phyloP scores from a whole-genome alignment of 92 coral and sea anemone genomes.

The Bergia puertoricense region DNA sequence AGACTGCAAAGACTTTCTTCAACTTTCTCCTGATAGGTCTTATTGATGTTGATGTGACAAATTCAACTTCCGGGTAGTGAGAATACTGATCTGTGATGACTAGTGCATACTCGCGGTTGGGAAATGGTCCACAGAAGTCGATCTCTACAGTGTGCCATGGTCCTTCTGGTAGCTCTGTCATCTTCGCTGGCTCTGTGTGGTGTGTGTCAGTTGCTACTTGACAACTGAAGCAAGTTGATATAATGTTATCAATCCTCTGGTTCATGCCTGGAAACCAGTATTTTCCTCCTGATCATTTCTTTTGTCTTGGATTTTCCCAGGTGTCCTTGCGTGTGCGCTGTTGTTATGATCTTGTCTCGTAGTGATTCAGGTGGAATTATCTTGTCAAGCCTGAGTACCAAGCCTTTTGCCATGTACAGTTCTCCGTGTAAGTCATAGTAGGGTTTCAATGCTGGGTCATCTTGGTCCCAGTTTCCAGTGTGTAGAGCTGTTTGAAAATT shows the following conservation, averaged over 20 bases:
- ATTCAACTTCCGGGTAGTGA: constrained; percentile 59
- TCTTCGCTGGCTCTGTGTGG: constrained; percentile 54
- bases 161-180: constrained; percentile 45
- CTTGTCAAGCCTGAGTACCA: constrained; percentile 54
- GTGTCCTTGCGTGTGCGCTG: constrained; percentile 56
- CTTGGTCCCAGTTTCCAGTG: constrained; percentile 51
- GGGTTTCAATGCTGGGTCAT: constrained; percentile 45
- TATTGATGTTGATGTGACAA: constrained; percentile 41
- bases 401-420: constrained; percentile 52
- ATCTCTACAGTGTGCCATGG: constrained; percentile 42
- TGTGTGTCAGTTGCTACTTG: constrained; percentile 39
- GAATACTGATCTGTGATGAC: constrained; percentile 51
- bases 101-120: constrained; percentile 38
- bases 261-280: constrained; percentile 66
- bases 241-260: constrained; percentile 38
- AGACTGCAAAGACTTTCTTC: too few species aligned
- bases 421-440: constrained; percentile 62
- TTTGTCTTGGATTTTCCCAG: constrained; percentile 59
- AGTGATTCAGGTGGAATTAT: constrained; percentile 61
- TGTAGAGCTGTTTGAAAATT: constrained; percentile 43
- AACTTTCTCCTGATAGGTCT: constrained; percentile 25
- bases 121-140: constrained; percentile 47
- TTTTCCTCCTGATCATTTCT: constrained; percentile 56
- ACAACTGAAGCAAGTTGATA: constrained; percentile 36
- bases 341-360: constrained; percentile 51